A percentile compares a stretch with the other conserved stretches of the same genome.
Evolutionary conservation across 2,113 vertebrate genomes (phyloP).

Genomic region (Alethe castanea): DNA sequence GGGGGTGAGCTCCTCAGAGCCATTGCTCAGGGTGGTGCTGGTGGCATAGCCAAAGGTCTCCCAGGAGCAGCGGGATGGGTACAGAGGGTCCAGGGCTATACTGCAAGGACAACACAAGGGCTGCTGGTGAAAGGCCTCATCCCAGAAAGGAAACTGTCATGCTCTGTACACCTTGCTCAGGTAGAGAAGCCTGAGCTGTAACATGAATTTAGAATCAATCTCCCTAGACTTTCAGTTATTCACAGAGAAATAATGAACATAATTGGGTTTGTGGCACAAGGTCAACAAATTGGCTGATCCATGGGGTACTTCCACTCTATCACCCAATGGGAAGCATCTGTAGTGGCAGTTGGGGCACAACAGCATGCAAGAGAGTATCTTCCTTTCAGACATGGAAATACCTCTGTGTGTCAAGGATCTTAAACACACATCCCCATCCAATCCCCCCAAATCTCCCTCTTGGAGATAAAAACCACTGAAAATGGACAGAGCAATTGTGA

Average conservation of each 20-base stretch:
- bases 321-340: neutral
- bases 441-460: neutral
- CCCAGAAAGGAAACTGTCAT: neutral
- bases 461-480: neutral
- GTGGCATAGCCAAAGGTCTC: slow-evolving; percentile 94
- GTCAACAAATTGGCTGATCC: neutral
- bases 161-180: neutral
- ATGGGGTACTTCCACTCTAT: neutral
- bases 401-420: neutral
- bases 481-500: neutral
- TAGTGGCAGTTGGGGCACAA: neutral
- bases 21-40: slow-evolving; percentile 77
- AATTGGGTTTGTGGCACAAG: neutral
- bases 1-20: slow-evolving; percentile 82
- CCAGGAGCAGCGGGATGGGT: slow-evolving; percentile 97
- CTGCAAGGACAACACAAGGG: slow-evolving; percentile 62
- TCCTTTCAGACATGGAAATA: neutral
- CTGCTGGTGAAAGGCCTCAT: neutral
- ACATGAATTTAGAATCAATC: neutral
- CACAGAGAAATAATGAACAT: neutral
- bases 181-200: neutral
- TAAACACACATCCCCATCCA: neutral
- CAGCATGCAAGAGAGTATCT: neutral
- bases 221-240: neutral
- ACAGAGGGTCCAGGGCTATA: slow-evolving; percentile 94